Base-by-base conservation (phyloP, 2,113 vertebrate genomes). In the Myiopsitta monachus region DNA sequence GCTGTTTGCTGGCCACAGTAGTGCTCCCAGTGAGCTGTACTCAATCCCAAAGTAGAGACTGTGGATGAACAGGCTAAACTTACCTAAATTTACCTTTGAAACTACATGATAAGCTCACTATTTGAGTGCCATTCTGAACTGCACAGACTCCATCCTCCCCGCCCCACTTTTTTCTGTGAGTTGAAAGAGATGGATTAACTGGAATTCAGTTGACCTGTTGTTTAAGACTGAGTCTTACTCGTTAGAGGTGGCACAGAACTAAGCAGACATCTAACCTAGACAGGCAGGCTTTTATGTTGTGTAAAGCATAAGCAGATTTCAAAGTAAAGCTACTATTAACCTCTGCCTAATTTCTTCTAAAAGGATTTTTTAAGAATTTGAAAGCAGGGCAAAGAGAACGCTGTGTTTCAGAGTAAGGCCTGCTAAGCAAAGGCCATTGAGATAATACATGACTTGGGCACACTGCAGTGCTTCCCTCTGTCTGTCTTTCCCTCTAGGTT, bases 261-360 rank as follows among this genome's bases (percentile, higher is more conserved):
- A 68, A 92, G 66, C 80, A 91, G 95, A 87, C 87, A 82, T 87
- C 87, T 85, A 95, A 79, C 81, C 77, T 94, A 89, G 83, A 78
- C 83, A 92, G 87, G 81, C 84, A 85, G 74, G 83, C 91, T 94
- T 95, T 91, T 92, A 94, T 57, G 77, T 96, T 95, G 94, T 76
- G 78, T 94, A 97, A 96, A 95, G 62, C 93, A 89, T 95, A 96
- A 97, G 95, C 91, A 97, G 96, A 97, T 96, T 95, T 92, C 77
- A 62, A 91, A 96, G 87, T 38, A 95, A 94, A 96, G 94, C 93
- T 91, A 92, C 94, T 92, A 89, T 92, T 95, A 92, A 85, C 93
- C 93, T 92, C 95, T 92, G 87, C 87, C 81, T 89, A 92, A 85
- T 95, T 95, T 96, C 83, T 96, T 87, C 89, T 95, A 82, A 89